Conservation (phyloP, 2,888 invertebrate species). For the Muschampia plurimacula region DNA sequence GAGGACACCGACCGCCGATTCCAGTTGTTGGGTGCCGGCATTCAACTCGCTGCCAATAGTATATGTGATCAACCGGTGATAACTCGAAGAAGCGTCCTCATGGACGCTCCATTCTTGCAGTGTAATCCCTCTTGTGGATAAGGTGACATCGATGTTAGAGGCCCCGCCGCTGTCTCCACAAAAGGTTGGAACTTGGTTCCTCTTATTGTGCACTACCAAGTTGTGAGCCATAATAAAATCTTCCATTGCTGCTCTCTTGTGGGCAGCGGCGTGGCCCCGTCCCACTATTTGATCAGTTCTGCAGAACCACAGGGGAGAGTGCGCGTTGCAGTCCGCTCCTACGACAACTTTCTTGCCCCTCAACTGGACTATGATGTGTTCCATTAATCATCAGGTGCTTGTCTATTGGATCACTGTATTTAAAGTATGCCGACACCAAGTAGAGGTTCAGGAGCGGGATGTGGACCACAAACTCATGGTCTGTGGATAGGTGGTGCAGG, state of each 20-base stretch:
- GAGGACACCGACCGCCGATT: neutral
- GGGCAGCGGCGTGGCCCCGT: neutral
- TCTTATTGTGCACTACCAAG: neutral
- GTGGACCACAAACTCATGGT: neutral
- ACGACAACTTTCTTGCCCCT: neutral
- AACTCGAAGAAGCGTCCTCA: neutral
- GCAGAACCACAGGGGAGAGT: neutral
- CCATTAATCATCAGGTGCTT: neutral
- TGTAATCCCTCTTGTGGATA: neutral
- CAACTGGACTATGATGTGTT: neutral
- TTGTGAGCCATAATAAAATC: neutral
- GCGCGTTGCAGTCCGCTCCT: neutral
- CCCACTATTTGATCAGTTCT: neutral
- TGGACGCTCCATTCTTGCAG: neutral
- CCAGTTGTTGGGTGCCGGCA: neutral
- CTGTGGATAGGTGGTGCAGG: no score
- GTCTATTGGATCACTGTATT: neutral
- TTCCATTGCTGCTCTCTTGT: neutral
- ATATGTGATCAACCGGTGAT: neutral
- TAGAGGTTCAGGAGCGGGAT: neutral
- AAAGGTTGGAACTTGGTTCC: neutral
- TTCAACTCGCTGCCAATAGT: neutral
- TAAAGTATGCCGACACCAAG: neutral
- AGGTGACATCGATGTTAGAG: neutral
- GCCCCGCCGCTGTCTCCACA: neutral